Conservation (phyloP, 2,888 invertebrate genomes). For the Apodemia duryi region DNA sequence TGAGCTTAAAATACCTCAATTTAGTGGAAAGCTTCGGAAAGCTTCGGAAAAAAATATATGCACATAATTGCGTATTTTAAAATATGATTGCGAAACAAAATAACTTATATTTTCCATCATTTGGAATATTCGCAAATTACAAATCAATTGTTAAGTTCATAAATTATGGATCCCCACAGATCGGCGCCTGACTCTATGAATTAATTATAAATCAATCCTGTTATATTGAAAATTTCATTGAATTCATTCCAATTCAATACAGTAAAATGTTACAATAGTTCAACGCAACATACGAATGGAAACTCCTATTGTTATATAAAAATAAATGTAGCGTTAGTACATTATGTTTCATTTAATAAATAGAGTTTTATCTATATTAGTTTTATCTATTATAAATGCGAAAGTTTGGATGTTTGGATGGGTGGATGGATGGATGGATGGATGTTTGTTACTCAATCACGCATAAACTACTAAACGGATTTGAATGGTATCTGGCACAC, state of each 20-base stretch:
- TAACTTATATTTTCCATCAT: background rate
- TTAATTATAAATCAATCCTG: constrained; percentile 4
- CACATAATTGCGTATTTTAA: too few relatives aligned
- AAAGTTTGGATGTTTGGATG: too few relatives aligned
- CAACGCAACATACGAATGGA: background rate
- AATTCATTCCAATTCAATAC: background rate
- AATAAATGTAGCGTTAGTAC: background rate
- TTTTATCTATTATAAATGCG: too few relatives aligned
- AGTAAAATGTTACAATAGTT: background rate
- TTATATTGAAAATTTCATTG: background rate
- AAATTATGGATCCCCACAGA: background rate
- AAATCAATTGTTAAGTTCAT: background rate
- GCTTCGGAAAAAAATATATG: too few relatives aligned
- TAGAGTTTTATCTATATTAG: too few relatives aligned
- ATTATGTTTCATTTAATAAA: background rate
- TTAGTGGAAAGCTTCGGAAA: too few relatives aligned
- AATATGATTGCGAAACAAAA: background rate
- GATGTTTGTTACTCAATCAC: too few relatives aligned
- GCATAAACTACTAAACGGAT: too few relatives aligned
- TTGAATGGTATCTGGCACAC: too few relatives aligned
- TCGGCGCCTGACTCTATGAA: constrained; percentile 2
- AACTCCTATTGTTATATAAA: background rate
- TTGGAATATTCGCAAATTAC: background rate
- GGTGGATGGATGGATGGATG: too few relatives aligned
- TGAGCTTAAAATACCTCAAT: too few relatives aligned